Evolutionary conservation across 2,113 vertebrate genomes (phyloP).

Genomic region (rat (Rattus norvegicus)): DNA sequence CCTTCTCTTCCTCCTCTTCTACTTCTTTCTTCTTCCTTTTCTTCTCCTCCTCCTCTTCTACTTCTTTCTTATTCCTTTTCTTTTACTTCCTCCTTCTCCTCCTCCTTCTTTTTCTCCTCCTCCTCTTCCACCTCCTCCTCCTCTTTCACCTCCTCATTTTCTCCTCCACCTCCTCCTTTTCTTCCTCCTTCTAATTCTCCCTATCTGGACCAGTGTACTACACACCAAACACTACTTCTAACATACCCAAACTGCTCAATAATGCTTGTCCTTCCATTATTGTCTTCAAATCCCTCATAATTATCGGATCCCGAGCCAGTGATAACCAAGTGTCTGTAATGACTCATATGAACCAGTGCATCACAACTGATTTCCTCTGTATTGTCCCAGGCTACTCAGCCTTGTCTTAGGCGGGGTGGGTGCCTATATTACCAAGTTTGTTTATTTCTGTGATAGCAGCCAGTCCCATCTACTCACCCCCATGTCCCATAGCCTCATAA

Average conservation of each 20-base stretch:
- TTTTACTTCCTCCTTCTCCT: too few relatives aligned
- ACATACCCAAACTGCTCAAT: background rate
- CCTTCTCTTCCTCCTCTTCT: too few relatives aligned
- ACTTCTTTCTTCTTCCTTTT: too few relatives aligned
- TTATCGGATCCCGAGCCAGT: background rate
- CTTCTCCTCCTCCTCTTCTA: too few relatives aligned
- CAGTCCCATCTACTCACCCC: background rate
- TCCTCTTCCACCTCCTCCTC: background rate
- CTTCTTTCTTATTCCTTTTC: too few relatives aligned
- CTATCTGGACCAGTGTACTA: background rate
- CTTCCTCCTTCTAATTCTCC: background rate
- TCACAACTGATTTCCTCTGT: background rate
- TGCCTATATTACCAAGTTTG: background rate
- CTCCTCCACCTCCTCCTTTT: too few relatives aligned
- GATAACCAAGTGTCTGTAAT: background rate
- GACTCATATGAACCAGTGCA: background rate
- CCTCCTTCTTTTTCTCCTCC: rapidly evolving
- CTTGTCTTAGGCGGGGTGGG: background rate
- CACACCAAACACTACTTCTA: background rate
- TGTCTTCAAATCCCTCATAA: background rate
- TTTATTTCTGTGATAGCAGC: background rate
- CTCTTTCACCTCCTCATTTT: background rate
- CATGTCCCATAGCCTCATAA: background rate
- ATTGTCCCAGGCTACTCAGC: background rate
- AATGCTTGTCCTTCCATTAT: background rate